Evolutionary conservation across 2,888 invertebrate genomes (phyloP).

Genomic region (Sthenelais limicola): DNA sequence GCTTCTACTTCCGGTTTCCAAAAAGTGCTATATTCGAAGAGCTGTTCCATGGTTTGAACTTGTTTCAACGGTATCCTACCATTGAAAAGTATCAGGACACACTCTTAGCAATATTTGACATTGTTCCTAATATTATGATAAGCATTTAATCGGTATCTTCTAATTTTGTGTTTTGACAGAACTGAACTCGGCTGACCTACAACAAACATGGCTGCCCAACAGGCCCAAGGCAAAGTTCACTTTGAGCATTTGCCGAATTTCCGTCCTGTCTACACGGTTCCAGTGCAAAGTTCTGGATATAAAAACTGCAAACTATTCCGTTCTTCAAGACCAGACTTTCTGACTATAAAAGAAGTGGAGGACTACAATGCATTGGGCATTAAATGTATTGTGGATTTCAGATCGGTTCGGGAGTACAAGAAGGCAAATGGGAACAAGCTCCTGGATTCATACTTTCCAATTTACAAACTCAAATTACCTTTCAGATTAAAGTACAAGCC

Average conservation of each 20-base stretch:
- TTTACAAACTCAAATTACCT: constrained; percentile 56
- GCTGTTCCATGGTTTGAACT: no score
- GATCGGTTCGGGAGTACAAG: constrained; percentile 59
- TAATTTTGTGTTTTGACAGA: no score
- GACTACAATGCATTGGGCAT: constrained; percentile 56
- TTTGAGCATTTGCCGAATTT: constrained; percentile 40
- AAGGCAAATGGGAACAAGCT: constrained; percentile 54
- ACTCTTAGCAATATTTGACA: no score
- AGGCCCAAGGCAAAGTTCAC: constrained; percentile 23
- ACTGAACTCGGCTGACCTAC: not conserved
- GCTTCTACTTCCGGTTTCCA: no score
- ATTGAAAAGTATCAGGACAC: no score
- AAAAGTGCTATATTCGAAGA: no score
- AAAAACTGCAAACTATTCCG: constrained; percentile 53
- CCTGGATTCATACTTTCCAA: constrained; percentile 56
- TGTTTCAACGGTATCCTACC: no score
- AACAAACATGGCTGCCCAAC: constrained; percentile 14
- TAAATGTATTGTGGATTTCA: constrained; percentile 60
- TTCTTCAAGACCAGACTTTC: constrained; percentile 63
- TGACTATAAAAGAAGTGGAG: constrained; percentile 54
- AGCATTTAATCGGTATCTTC: no score
- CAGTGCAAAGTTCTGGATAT: not conserved
- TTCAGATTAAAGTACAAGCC: constrained; percentile 49
- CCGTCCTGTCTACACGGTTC: constrained; percentile 7
- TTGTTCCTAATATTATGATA: no score